phyloP scores from a whole-genome alignment of 2,797 vertebrate species.

The Melanotaenia nigrans region DNA sequence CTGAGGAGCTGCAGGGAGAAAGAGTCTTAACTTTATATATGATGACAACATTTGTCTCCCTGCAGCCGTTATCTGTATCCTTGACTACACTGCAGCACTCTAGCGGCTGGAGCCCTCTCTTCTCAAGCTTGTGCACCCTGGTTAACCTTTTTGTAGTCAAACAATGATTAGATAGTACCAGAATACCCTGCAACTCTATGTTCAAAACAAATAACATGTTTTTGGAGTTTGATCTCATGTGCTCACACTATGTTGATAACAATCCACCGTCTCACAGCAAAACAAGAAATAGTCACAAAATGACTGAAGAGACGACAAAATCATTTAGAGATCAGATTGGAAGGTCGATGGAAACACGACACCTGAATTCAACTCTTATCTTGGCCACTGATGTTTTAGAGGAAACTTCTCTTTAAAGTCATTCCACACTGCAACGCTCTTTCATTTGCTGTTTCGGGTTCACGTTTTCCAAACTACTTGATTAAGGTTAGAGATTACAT shows the following conservation, averaged over 20 bases:
- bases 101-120: slow-evolving; percentile 17
- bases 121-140: slow-evolving; percentile 31
- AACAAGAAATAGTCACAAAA: neutral
- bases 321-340: neutral
- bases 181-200: slow-evolving; percentile 7
- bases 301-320: neutral
- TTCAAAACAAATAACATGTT: slow-evolving; percentile 4
- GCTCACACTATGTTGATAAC: neutral
- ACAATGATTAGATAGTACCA: slow-evolving; percentile 31
- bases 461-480: neutral
- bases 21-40: slow-evolving; percentile 27
- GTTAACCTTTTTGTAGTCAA: slow-evolving; percentile 11
- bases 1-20: slow-evolving; percentile 28
- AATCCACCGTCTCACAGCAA: neutral
- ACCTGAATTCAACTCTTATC: neutral
- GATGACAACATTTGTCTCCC: slow-evolving; percentile 50
- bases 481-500: neutral
- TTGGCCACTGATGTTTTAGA: neutral
- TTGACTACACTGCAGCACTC: slow-evolving; percentile 46
- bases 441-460: neutral
- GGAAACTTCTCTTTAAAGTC: neutral
- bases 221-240: neutral
- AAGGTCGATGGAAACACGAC: neutral
- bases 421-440: neutral
- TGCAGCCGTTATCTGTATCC: slow-evolving; percentile 51